phyloP scores from a whole-genome alignment of 2,888 invertebrate species.

The Hypolimnas misippus region DNA sequence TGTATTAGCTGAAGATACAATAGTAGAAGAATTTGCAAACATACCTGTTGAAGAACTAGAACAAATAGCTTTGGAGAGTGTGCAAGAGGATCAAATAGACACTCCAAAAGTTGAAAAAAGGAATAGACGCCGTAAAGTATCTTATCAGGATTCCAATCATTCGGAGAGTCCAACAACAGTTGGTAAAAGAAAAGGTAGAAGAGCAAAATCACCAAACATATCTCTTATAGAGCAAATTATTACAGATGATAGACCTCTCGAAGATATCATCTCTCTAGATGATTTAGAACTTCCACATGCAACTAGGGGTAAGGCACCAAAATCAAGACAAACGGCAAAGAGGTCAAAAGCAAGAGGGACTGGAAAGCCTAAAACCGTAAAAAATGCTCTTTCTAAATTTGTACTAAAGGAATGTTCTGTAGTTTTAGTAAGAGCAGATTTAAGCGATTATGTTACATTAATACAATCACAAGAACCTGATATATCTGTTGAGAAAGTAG shows the following conservation, averaged over 20 bases:
- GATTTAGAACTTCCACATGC: constrained; percentile 59
- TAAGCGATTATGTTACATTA: constrained; percentile 51
- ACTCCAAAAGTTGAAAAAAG: constrained; percentile 47
- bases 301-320: constrained; percentile 47
- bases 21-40: constrained; percentile 68
- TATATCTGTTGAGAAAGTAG: background rate
- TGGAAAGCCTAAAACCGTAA: constrained; percentile 46
- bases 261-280: constrained; percentile 73
- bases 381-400: constrained; percentile 37
- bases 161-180: constrained; percentile 56
- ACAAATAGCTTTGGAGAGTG: constrained; percentile 67
- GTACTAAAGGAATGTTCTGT: constrained; percentile 65
- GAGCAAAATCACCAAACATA: constrained; percentile 66
- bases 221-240: constrained; percentile 76
- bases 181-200: constrained; percentile 51
- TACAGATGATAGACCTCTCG: constrained; percentile 70
- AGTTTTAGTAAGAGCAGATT: constrained; percentile 56
- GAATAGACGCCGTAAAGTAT: constrained; percentile 50
- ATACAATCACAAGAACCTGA: constrained; percentile 7
- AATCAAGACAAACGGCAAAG: constrained; percentile 45
- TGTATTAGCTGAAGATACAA: constrained; percentile 57
- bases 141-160: constrained; percentile 49
- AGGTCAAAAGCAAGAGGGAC: constrained; percentile 48
- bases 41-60: constrained; percentile 75
- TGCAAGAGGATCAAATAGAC: constrained; percentile 48